These are phyloP conservation scores for Harpegnathos saltator DNA, from an alignment of 1,140 invertebrate genomes.

Conservation along the genomic window DNA sequence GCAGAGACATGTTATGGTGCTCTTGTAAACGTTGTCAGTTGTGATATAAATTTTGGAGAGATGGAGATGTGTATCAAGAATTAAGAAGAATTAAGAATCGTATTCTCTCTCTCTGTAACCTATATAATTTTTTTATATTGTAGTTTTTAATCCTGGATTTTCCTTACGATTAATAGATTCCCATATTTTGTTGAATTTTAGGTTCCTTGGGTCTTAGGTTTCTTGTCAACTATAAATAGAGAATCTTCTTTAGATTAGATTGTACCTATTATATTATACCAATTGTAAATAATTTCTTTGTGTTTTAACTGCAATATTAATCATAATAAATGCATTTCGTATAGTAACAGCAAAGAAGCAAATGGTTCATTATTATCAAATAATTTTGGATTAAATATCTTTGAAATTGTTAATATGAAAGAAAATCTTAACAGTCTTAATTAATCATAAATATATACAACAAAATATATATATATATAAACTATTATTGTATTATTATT, in stretches of 20 bases:
- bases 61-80: conserved; percentile 9
- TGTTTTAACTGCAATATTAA: background rate
- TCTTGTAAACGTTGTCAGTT: conserved; percentile 2
- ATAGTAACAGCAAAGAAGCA: background rate
- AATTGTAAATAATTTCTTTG: conserved; percentile 24
- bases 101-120: background rate
- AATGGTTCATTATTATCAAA: conserved; percentile 1
- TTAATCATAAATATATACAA: conserved; percentile 57
- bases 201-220: background rate
- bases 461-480: too few relatives aligned
- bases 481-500: too few relatives aligned
- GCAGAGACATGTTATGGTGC: background rate
- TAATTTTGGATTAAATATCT: background rate
- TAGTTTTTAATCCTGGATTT: background rate
- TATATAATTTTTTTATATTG: background rate
- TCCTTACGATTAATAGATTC: too few relatives aligned
- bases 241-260: too few relatives aligned
- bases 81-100: background rate
- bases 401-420: background rate
- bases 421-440: conserved; percentile 19
- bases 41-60: background rate
- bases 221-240: too few relatives aligned
- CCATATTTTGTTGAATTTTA: background rate
- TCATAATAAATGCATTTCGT: conserved; percentile 19
- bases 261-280: too few relatives aligned